Evolutionary conservation across 2,888 invertebrate species (phyloP).

Genomic region (Bembecia ichneumoniformis): DNA sequence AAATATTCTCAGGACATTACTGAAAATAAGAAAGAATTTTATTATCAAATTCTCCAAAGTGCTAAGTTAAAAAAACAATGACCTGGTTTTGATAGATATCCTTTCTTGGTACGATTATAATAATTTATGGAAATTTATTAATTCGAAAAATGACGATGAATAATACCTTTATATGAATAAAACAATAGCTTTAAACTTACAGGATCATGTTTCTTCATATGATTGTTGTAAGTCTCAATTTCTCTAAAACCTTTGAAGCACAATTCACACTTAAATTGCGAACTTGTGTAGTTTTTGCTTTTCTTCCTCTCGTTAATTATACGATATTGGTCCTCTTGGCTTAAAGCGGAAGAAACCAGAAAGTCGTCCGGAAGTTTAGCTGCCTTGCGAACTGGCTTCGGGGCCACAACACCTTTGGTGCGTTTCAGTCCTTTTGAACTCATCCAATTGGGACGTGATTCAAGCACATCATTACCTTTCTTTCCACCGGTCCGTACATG

Average conservation of each 20-base stretch:
- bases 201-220: constrained; percentile 60
- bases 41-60: too few species aligned
- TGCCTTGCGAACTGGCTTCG: constrained; percentile 24
- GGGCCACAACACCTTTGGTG: constrained; percentile 18
- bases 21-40: too few species aligned
- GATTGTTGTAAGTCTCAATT: constrained; percentile 38
- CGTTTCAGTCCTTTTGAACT: constrained; percentile 24
- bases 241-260: constrained; percentile 52
- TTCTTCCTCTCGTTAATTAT: constrained; percentile 36
- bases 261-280: constrained; percentile 41
- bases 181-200: too few species aligned
- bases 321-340: constrained; percentile 48
- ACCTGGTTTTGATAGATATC: too few species aligned
- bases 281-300: constrained; percentile 45
- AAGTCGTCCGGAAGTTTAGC: constrained; percentile 40
- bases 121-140: too few species aligned
- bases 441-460: constrained; percentile 34
- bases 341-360: constrained; percentile 34
- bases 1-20: too few species aligned
- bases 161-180: too few species aligned
- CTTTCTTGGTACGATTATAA: too few species aligned
- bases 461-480: constrained; percentile 31
- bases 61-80: too few species aligned
- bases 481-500: constrained; percentile 38
- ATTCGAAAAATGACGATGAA: too few species aligned